These are phyloP conservation scores for Pemphredon lugubris DNA, from an alignment of 2,888 invertebrate species.

Conservation along the genomic window DNA sequence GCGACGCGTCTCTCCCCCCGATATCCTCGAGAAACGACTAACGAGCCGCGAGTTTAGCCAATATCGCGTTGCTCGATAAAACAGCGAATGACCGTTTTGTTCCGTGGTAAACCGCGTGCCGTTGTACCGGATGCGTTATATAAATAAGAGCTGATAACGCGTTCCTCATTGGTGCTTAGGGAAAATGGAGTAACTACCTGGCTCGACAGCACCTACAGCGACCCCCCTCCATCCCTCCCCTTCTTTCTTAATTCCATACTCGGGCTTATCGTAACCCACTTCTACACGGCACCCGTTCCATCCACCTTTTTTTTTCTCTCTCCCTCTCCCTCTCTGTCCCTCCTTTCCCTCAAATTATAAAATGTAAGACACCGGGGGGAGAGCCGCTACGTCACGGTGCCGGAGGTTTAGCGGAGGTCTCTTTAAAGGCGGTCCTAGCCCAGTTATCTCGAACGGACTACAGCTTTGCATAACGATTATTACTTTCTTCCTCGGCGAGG, in stretches of 20 bases:
- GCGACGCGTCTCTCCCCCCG: too few relatives aligned
- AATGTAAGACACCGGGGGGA: conserved; percentile 60
- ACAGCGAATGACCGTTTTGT: too few relatives aligned
- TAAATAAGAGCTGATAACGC: conserved; percentile 52
- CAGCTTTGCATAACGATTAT: conserved; percentile 75
- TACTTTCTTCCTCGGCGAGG: conserved; percentile 65
- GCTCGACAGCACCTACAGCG: conserved; percentile 38
- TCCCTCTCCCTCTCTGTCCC: too few relatives aligned
- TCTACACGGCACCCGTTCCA: conserved; percentile 36
- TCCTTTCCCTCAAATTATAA: conserved; percentile 56
- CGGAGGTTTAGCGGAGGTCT: conserved; percentile 46
- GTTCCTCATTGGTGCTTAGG: conserved; percentile 55
- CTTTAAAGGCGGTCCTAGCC: conserved; percentile 58
- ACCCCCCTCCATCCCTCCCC: conserved; percentile 30
- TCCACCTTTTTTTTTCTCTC: too few relatives aligned
- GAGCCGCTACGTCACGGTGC: conserved; percentile 15
- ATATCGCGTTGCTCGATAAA: too few relatives aligned
- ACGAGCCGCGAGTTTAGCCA: too few relatives aligned
- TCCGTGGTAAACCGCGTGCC: too few relatives aligned
- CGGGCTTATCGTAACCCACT: conserved; percentile 50
- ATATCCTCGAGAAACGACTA: too few relatives aligned
- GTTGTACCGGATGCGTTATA: conserved; percentile 43
- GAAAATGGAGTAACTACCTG: conserved; percentile 57
- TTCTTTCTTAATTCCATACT: conserved; percentile 53
- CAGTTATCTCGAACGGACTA: conserved; percentile 67